These are phyloP conservation scores for Tenthredo amoena DNA, from an alignment of 2,888 invertebrate species.

Conservation along the genomic window DNA sequence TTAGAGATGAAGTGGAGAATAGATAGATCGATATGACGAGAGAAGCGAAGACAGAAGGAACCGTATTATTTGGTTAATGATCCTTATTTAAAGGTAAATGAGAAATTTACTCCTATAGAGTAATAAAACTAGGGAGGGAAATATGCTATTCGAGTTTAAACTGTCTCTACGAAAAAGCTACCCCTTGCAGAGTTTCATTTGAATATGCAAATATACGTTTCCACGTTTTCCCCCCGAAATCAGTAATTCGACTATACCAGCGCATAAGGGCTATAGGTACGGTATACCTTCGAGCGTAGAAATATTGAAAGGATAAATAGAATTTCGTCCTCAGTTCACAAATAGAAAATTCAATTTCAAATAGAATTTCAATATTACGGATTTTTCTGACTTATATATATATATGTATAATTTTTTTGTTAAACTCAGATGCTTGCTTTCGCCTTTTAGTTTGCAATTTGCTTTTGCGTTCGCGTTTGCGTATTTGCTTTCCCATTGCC, in stretches of 20 bases:
- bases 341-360: too few species aligned
- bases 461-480: not conserved
- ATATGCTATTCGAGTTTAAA: not conserved
- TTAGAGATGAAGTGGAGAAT: too few species aligned
- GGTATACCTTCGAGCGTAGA: too few species aligned
- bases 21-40: too few species aligned
- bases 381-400: too few species aligned
- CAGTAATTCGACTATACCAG: not conserved
- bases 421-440: too few species aligned
- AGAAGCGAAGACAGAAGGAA: too few species aligned
- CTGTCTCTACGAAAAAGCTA: not conserved
- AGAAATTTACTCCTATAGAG: not conserved
- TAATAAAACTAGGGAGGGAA: not conserved
- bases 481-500: not conserved
- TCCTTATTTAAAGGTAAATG: not conserved
- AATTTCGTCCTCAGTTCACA: too few species aligned
- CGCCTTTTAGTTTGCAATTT: not conserved
- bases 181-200: slow-evolving; percentile 29
- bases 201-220: slow-evolving; percentile 47
- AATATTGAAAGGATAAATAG: not conserved
- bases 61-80: not conserved
- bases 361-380: too few species aligned
- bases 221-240: slow-evolving; percentile 22
- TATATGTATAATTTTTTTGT: too few species aligned
- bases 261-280: too few species aligned